Base-by-base conservation (phyloP, 1,140 invertebrate genomes). In the Trialeurodes vaporariorum region DNA sequence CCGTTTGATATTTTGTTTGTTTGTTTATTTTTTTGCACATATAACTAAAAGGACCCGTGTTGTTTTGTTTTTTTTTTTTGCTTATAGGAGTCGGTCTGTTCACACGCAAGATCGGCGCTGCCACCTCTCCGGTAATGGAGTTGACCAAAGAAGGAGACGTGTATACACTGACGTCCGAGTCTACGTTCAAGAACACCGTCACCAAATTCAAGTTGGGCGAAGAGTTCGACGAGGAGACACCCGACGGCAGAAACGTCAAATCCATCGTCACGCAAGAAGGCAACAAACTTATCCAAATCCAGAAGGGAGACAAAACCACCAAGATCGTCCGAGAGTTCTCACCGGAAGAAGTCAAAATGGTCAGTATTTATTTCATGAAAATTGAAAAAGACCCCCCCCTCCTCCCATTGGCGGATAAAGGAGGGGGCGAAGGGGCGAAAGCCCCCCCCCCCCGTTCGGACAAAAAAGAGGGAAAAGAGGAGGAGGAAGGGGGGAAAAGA, bases 191-290 rank as follows among this genome's bases (percentile, higher is more conserved):
- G 76, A 93, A 84, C 71, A 83, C 86, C 0, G 82, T 86, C 67
- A 84, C 90, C 60, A 86, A 83, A 70, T 96, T 95, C 79, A 91
- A 85, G 77, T 81, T 91, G 2, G 89, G 87, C 25, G 85, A 89
- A 70, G 89, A 92, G 76, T 92, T 94, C 76, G 89, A 93, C 12
- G 91, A 95, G 73, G 87, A 87, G 71, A 94, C 92, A 9, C 82
- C 88, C 22, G 92, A 95, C 76, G 92, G 91, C 11, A 82, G 89
- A 59, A 87, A 85, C 75, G 92, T 95, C 22, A 92, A 91, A 79
- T 87, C 83, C 61, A 74, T 81, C 65, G 83, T 87, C 69, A 87
- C 82, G 17, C 74, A 84, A 25, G 83, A 87, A 11, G 86, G 86
- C 22, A 87, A 88, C 78, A 89, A 85, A 71, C 76, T 90, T 72